Evolutionary conservation across 2,797 vertebrate species (phyloP).

Genomic region (Fratercula arctica): DNA sequence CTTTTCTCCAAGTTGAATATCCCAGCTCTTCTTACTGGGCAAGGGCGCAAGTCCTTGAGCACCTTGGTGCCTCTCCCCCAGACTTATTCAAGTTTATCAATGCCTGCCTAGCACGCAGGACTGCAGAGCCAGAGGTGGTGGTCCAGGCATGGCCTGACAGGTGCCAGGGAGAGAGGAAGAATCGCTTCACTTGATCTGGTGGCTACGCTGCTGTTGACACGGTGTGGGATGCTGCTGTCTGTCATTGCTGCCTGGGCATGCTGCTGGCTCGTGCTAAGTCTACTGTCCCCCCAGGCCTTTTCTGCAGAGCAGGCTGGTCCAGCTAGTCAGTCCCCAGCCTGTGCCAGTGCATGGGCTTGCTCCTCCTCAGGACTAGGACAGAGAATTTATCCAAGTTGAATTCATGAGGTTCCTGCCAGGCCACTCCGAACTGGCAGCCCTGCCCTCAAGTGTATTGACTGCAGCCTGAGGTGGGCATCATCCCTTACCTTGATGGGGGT

Average conservation of each 20-base stretch:
- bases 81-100: not conserved
- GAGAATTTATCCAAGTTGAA: not conserved
- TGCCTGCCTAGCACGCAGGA: not conserved
- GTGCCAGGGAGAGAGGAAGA: not conserved
- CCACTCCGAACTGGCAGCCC: not conserved
- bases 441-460: not conserved
- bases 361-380: not conserved
- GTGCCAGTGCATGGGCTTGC: not conserved
- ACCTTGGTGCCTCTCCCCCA: not conserved
- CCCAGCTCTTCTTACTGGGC: not conserved
- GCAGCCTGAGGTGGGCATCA: not conserved
- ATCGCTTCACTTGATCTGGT: rapidly evolving
- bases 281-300: not conserved
- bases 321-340: not conserved
- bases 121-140: not conserved
- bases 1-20: not conserved
- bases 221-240: not conserved
- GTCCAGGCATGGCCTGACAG: not conserved
- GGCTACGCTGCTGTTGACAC: not conserved
- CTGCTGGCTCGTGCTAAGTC: not conserved
- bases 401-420: not conserved
- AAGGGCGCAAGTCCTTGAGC: not conserved
- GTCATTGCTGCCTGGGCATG: not conserved
- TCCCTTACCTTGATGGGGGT: not conserved
- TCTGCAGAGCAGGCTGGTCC: not conserved